These are phyloP conservation scores for Tanypteryx hageni DNA, from an alignment of 2,888 invertebrate genomes.

Conservation along the genomic window DNA sequence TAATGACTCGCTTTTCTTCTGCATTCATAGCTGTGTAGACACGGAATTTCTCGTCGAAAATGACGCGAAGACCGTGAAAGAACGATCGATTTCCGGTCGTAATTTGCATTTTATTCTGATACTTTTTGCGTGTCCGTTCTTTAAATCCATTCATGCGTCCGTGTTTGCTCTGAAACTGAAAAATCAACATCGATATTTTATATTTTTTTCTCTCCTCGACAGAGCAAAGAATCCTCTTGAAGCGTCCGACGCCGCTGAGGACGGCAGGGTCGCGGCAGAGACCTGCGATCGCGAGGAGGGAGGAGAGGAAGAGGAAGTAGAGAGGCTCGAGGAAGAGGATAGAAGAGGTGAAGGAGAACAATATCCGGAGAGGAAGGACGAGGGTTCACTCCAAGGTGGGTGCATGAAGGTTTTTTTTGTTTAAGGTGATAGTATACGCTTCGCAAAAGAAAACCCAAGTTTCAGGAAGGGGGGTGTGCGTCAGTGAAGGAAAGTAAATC, in stretches of 20 bases:
- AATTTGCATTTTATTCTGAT: neutral
- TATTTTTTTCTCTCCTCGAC: neutral
- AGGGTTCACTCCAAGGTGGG: too few relatives aligned
- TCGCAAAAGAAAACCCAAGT: too few relatives aligned
- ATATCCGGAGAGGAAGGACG: neutral
- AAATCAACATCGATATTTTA: neutral
- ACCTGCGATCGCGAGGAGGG: neutral
- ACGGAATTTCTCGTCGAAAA: neutral
- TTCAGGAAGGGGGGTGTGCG: too few relatives aligned
- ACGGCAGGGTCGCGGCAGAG: conserved; percentile 32
- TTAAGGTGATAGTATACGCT: too few relatives aligned
- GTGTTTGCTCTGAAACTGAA: neutral
- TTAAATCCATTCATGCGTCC: neutral
- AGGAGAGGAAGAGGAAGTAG: neutral
- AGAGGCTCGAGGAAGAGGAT: conserved; percentile 3
- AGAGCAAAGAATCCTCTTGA: neutral
- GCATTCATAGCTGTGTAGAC: too few relatives aligned
- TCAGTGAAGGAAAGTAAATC: too few relatives aligned
- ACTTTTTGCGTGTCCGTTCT: neutral
- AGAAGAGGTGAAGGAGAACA: neutral
- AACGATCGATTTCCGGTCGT: neutral
- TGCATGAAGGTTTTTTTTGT: too few relatives aligned
- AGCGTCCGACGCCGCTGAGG: conserved; percentile 9
- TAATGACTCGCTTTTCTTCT: too few relatives aligned
- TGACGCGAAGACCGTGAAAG: neutral